phyloP scores from a whole-genome alignment of 2,888 invertebrate genomes.

The Hemicrepidius hirtus region DNA sequence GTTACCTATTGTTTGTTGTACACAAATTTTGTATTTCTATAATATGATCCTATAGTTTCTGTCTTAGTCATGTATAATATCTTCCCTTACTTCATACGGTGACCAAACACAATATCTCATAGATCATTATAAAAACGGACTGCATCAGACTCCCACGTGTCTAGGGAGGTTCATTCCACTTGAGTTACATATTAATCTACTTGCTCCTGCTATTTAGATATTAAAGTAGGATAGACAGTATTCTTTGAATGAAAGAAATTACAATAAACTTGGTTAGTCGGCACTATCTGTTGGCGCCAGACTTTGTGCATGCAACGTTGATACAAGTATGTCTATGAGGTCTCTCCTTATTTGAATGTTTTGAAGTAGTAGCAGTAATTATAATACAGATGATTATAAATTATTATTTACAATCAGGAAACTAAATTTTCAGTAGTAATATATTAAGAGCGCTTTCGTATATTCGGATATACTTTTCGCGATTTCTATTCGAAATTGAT shows the following conservation, averaged over 20 bases:
- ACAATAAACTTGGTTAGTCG: constrained; percentile 30
- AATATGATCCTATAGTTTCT: too few species aligned
- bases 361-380: constrained; percentile 13
- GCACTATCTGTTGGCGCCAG: constrained; percentile 42
- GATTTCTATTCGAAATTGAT: too few species aligned
- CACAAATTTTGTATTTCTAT: not conserved
- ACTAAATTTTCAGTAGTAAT: too few species aligned
- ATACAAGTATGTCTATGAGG: constrained; percentile 28
- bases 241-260: constrained; percentile 12
- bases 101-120: constrained; percentile 21
- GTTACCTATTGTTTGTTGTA: not conserved
- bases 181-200: not conserved
- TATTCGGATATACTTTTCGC: too few species aligned
- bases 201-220: not conserved
- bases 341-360: constrained; percentile 39
- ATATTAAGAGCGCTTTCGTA: too few species aligned
- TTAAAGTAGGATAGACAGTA: constrained; percentile 14
- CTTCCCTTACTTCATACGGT: not conserved
- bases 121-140: constrained; percentile 20
- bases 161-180: constrained; percentile 13
- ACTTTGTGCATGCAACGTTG: constrained; percentile 31
- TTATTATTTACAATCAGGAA: not conserved
- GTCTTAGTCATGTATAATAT: too few species aligned
- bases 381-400: constrained; percentile 25
- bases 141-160: constrained; percentile 35